Evolutionary conservation across 2,113 vertebrate genomes (phyloP).

Genomic region (Nestor notabilis): DNA sequence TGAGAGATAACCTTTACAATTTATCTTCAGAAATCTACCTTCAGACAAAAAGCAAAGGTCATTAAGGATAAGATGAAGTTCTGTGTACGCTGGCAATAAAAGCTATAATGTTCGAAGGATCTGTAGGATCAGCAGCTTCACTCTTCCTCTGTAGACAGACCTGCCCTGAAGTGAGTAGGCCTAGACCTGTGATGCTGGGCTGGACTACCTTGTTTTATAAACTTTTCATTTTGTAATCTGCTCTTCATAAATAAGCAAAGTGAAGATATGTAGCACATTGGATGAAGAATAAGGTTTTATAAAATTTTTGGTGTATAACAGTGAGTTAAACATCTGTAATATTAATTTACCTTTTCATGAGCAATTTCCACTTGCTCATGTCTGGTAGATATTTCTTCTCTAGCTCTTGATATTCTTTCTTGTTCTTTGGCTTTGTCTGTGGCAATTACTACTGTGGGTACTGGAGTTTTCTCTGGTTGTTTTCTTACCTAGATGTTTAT

Average conservation of each 20-base stretch:
- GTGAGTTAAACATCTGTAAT: not conserved
- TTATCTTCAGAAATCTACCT: not conserved
- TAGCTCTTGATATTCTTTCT: slow-evolving; percentile 73
- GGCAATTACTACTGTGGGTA: slow-evolving; percentile 70
- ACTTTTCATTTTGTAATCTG: not conserved
- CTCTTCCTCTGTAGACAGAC: not conserved
- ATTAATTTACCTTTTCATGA: slow-evolving; percentile 73
- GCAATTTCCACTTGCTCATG: slow-evolving; percentile 72
- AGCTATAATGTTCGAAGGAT: not conserved
- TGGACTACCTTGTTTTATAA: not conserved
- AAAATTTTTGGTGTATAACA: not conserved
- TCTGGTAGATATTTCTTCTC: slow-evolving; percentile 71
- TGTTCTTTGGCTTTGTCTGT: slow-evolving; percentile 75
- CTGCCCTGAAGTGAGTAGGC: not conserved
- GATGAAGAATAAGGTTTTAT: not conserved
- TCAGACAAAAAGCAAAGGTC: not conserved
- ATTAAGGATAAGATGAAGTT: not conserved
- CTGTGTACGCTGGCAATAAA: not conserved
- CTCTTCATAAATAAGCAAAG: not conserved
- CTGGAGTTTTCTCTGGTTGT: slow-evolving; percentile 73
- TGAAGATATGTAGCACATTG: not conserved
- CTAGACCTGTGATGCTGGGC: not conserved
- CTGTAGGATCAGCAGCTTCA: not conserved
- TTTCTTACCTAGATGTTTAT: slow-evolving; percentile 73
- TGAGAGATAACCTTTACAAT: not conserved